Base-by-base conservation (phyloP, 2,113 vertebrate genomes). In the Hippoglossus stenolepis region DNA sequence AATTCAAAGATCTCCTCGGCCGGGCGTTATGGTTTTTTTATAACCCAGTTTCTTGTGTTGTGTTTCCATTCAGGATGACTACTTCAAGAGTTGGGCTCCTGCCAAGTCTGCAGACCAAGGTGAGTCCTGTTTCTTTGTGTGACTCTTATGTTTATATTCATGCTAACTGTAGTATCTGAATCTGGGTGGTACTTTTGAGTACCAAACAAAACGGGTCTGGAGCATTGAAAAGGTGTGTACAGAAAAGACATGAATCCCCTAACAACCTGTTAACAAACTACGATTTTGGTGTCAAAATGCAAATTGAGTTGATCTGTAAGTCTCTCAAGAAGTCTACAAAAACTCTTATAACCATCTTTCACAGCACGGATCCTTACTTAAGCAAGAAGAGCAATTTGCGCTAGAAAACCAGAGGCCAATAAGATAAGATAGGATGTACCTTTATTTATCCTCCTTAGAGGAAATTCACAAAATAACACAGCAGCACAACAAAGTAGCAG, bases 1-100 rank as follows among this genome's bases (percentile, higher is more conserved):
- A 85, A 77, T 79, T 70, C 69, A 66, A 20, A 35, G 11, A 70
- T 75, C 56, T 76, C 58, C 23, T 70, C 11, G 17, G 21, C 49
- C 4, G 80, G 28, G 20, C 31, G 9, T 72, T 56, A 57, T 69
- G 24, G 2, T 70, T 45, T 70, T 77, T 49, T 79, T 77, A 35
- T 87, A 83, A 89, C 80, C 35, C n/a, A 63, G 10, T 74, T 77
- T 64, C 63, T 72, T 78, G 14, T 82, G 14, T 67, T 83, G 63
- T 91, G 77, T 85, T 87, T 90, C 69, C 24, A 63, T 51, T 72
- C 77, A 93, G 92, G 92, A 93, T 83, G 92, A 93, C 80, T 93
- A 92, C 88, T 93, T 93, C 84, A 93, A 93, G 88, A 93, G 90
- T 85, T 93, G 90, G 90, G 90, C 87, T 81, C 89, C 91, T 70